A percentile compares a stretch with the other conserved stretches of the same genome.
These are phyloP conservation scores for Prunella fulvescens DNA, from an alignment of 2,113 vertebrate genomes.

Conservation along the genomic window DNA sequence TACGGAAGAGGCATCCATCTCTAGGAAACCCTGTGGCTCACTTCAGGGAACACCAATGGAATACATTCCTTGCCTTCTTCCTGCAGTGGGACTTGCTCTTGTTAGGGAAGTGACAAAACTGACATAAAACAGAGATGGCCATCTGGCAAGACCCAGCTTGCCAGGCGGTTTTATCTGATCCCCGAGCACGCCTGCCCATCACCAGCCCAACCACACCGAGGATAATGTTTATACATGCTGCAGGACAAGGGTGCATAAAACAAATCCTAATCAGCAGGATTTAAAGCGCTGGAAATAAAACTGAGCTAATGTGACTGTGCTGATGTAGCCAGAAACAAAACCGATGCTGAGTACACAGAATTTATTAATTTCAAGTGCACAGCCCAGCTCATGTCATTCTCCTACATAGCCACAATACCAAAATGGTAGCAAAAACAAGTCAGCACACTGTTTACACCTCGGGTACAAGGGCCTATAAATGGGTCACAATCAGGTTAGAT, in stretches of 20 bases:
- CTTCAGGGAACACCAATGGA: background rate
- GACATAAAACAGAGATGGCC: constrained; percentile 1
- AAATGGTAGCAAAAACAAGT: background rate
- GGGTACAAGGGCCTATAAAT: background rate
- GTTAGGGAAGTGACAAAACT: constrained; percentile 7
- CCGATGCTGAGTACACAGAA: accelerated
- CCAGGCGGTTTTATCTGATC: background rate
- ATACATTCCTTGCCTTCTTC: background rate
- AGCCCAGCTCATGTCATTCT: background rate
- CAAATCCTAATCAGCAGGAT: background rate
- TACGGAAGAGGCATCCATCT: background rate
- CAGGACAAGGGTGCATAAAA: background rate
- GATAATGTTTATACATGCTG: background rate
- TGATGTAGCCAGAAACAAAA: background rate
- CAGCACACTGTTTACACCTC: background rate
- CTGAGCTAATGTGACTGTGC: background rate
- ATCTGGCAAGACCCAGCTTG: constrained; percentile 4
- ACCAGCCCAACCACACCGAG: background rate
- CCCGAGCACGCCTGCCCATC: background rate
- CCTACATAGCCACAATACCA: background rate
- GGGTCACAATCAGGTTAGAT: background rate
- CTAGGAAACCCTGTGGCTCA: background rate
- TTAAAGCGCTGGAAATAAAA: background rate
- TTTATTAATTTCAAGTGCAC: background rate
- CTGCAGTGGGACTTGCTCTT: background rate